Conservation (phyloP, 2,888 invertebrate genomes). For the Dorcus parallelipipedus region DNA sequence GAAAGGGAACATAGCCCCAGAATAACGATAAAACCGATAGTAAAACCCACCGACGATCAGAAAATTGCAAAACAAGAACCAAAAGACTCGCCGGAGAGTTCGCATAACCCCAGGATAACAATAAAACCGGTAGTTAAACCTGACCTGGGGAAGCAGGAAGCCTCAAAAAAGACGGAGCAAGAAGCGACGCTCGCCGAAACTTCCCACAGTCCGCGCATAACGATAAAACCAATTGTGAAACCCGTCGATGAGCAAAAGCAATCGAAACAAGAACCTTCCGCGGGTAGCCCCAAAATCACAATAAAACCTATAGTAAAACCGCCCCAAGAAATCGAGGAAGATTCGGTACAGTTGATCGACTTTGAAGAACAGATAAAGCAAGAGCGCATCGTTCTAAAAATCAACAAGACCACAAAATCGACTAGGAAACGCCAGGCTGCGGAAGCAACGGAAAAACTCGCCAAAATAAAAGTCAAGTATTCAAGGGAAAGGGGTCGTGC, state of each 20-base stretch:
- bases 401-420: constrained; percentile 55
- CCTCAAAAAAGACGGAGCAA: background rate
- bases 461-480: constrained; percentile 55
- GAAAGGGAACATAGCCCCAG: constrained; percentile 36
- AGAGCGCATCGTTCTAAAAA: constrained; percentile 60
- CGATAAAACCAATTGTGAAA: constrained; percentile 41
- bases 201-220: constrained; percentile 35
- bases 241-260: constrained; percentile 10
- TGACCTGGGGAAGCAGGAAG: constrained; percentile 32
- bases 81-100: constrained; percentile 6
- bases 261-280: constrained; percentile 13
- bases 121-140: constrained; percentile 50
- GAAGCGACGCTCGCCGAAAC: background rate
- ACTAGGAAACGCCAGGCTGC: constrained; percentile 35
- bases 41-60: constrained; percentile 33
- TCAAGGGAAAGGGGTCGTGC: constrained; percentile 49
- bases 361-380: constrained; percentile 42
- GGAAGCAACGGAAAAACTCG: constrained; percentile 46
- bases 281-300: constrained; percentile 30
- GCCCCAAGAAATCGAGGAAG: constrained; percentile 29
- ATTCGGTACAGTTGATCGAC: constrained; percentile 23
- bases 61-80: background rate
- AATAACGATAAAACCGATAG: constrained; percentile 54
- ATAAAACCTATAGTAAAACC: constrained; percentile 33
- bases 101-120: constrained; percentile 46